Conservation (phyloP, 2,113 vertebrate genomes). For the Tragulus kanchil region DNA sequence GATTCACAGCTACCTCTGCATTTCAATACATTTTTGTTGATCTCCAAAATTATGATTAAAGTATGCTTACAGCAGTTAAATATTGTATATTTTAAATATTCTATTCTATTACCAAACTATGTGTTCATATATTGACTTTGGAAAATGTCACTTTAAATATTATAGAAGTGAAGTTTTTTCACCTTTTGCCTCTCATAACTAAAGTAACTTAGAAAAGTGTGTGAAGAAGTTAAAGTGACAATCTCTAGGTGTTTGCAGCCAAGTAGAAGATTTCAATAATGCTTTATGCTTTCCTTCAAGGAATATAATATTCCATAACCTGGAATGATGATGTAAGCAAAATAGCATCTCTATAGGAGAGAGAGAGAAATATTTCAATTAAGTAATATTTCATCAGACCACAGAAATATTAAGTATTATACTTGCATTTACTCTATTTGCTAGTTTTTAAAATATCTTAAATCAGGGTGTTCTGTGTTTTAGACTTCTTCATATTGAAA, state of each 20-base stretch:
- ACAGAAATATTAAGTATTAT: background rate
- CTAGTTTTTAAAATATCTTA: background rate
- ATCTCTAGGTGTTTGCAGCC: background rate
- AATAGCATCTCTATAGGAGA: background rate
- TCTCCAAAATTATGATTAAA: background rate
- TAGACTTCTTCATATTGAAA: background rate
- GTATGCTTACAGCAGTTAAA: background rate
- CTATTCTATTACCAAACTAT: background rate
- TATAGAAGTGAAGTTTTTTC: background rate
- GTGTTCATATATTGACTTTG: background rate
- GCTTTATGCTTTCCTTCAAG: background rate
- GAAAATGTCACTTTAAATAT: background rate
- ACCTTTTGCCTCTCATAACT: background rate
- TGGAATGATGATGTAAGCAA: background rate
- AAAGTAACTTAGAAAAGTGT: background rate
- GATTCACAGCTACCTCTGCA: rapidly evolving
- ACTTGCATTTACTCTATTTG: background rate
- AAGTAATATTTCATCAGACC: background rate
- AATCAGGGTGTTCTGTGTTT: background rate
- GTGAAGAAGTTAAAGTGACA: background rate
- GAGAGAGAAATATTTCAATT: background rate
- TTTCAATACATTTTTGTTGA: background rate
- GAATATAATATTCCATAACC: background rate
- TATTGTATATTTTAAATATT: background rate
- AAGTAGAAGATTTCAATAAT: background rate